Base-by-base conservation (phyloP, 2,888 invertebrate species). In the Lasioglossum pauxillum region DNA sequence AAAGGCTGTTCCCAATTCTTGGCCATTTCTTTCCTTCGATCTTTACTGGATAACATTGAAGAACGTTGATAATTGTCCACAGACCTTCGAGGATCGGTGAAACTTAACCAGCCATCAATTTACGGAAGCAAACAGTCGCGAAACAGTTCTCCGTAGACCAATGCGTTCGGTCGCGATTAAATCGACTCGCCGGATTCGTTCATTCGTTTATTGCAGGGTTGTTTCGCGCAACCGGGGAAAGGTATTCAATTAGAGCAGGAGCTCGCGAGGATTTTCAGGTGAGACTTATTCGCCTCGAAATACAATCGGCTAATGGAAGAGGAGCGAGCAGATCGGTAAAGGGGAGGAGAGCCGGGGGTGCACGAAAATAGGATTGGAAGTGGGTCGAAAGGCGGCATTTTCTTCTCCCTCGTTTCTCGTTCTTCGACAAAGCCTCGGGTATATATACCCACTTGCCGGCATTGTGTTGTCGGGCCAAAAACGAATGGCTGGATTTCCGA, bases 261-360 rank as follows among this genome's bases (percentile, higher is more conserved):
- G 89, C 89, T 44, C 44, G 89, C 86, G 85, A 80, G 89, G 89
- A 90, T 84, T 91, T 88, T 74, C 90, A 91, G 89, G 90, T 90
- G 90, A 92, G 89, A 89, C 90, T 93, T 90, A 89, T 90, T 91
- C 89, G 88, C 87, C 83, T 90, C 85, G 88, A 90, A 91, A 93
- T 90, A 93, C 93, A 93, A 93, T 93, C 91, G 92, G 90, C 93
- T 93, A 93, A 93, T 93, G 93, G 93, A 90, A 91, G 85, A 85
- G 87, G 86, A 72, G 80, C 73, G 85, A 67, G 79, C 60, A 73
- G 74, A 67, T 81, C 44, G 86, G 76, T 60, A 27, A 19, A 79
- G 1, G 38, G 46, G 27, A n/a, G 86, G 75, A 57, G 60, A 41
- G 31, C 5, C 7, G 73, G 76, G 75, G 49, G 80, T 78, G 75